Evolutionary conservation across 2,113 vertebrate species (phyloP), one percentile per base, ranked within the genome.

Genomic region (Colossoma macropomum): DNA sequence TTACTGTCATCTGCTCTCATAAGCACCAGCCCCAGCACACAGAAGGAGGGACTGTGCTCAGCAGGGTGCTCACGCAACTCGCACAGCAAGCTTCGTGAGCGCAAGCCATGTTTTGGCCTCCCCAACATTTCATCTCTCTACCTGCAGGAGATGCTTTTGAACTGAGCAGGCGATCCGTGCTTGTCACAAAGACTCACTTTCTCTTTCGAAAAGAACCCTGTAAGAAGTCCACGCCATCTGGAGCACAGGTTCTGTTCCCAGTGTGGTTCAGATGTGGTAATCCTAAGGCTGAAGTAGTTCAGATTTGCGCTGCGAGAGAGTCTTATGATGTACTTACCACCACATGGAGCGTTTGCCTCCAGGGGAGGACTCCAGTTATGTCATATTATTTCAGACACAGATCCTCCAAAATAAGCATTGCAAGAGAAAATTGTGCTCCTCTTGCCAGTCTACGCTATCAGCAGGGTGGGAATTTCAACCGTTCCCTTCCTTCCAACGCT

Each of bases 401-500:
- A 56, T 34, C 30, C 23, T 41, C 48, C 19, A 3, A 65, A 76
- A 76, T 83, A 83, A 81, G 77, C 80, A 32, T 79, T 13, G 63
- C 34, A 80, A 56, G 56, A 79, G 27, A 32, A 75, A 86, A 80
- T 65, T 41, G 69, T 69, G 23, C 48, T 66, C 23, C 70, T 85
- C 73, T 76, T 74, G 56, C 73, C 76, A 79, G 76, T 88, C 50
- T 41, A 84, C 32, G 56, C 79, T 90, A 84, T 82, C 80, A 84
- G 80, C 32, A 48, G 74, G 80, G 65, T 76, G 73, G 45, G 79
- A 54, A 84, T 65, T 80, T 85, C 15, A 56, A 48, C 34, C 79
- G 54, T 23, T 84, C 74, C 79, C 74, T 80, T 87, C 69, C 85
- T 76, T 86, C 85, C 81, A 73, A 88, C 88, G 84, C 87, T 88